Evolutionary conservation across 2,888 invertebrate genomes (phyloP).

Genomic region (Beris chalybata): DNA sequence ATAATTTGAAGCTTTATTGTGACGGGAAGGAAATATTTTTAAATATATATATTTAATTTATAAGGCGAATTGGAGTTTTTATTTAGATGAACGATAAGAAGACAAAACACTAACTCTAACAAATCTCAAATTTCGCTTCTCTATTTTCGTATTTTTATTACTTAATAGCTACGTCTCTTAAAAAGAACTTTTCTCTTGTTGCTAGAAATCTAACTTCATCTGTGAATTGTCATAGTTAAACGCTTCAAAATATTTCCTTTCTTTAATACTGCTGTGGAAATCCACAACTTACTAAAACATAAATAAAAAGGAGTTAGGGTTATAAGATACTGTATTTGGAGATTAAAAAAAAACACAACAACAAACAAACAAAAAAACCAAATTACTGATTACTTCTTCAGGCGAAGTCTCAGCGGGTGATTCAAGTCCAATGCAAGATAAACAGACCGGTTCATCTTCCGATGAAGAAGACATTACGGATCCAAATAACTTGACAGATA

Average conservation of each 20-base stretch:
- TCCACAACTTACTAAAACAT: not conserved
- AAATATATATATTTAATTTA: no score
- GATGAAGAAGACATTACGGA: constrained; percentile 51
- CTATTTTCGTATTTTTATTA: no score
- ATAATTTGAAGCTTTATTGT: no score
- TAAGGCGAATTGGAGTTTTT: no score
- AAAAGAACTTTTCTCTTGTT: no score
- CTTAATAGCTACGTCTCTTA: no score
- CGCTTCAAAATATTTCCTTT: constrained; percentile 14
- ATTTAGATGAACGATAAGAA: no score
- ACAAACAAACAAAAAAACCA: constrained; percentile 17
- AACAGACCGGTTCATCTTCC: constrained; percentile 50
- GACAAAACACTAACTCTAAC: no score
- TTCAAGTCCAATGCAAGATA: constrained; percentile 55
- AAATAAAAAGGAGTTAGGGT: not conserved
- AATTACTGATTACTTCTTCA: constrained; percentile 42
- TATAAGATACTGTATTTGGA: not conserved
- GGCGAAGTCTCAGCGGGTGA: constrained; percentile 57
- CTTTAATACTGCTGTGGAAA: not conserved
- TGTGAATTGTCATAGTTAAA: no score
- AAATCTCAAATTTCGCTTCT: no score
- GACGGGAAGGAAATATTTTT: no score
- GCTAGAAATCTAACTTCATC: no score
- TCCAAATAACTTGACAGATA: constrained; percentile 51
- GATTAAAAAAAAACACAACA: not conserved